Base-by-base conservation (phyloP, 2,888 invertebrate species). In the Melinaea marsaeus region DNA sequence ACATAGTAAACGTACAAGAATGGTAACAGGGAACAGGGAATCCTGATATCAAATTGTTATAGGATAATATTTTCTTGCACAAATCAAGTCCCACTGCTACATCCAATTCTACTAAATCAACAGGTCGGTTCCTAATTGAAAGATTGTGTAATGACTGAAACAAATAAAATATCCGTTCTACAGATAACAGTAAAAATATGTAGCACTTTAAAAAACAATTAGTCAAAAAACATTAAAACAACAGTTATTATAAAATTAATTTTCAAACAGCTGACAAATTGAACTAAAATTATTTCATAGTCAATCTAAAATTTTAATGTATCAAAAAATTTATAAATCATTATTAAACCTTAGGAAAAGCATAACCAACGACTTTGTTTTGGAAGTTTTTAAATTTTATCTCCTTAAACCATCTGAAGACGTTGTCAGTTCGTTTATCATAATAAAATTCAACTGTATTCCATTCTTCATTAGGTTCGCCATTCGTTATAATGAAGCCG, bases 1-100 rank as follows among this genome's bases (percentile, higher is more conserved):
- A 76, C 9, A 81, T 71, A 9, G 63, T 2, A 0, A 72, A 33
- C 1, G 69, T 69, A 63, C 87, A 88, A 0, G 83, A 75, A 55
- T 83, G 79, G 66, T 85, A 87, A 62, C 87, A 88, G 0, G 86
- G 87, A 0, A 85, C 78, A 2, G 62, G 55, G 69, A 79, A 83
- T 0, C 75, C 79, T 0, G 65, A 35, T 2, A 71, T 62, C 0
- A 56, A 60, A 3, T 69, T 61, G 32, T 71, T 66, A 37, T 69
- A 62, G 0, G 78, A 72, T 2, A 80, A 67, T 7, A 84, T 75
- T 2, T 72, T 69, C 0, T 68, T 34, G 61, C 86, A 87, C 4
- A 85, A 47, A 0, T 79, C 71, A 2, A 79, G 68, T 55, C 75
- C 72, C 5, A 79, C 70, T 1, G 71, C 56, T 0, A 85, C 75